A percentile compares a stretch with the other conserved stretches of the same genome.
These are phyloP conservation scores for Cephus rjabovi DNA, from an alignment of 2,888 invertebrate genomes.

Conservation along the genomic window DNA sequence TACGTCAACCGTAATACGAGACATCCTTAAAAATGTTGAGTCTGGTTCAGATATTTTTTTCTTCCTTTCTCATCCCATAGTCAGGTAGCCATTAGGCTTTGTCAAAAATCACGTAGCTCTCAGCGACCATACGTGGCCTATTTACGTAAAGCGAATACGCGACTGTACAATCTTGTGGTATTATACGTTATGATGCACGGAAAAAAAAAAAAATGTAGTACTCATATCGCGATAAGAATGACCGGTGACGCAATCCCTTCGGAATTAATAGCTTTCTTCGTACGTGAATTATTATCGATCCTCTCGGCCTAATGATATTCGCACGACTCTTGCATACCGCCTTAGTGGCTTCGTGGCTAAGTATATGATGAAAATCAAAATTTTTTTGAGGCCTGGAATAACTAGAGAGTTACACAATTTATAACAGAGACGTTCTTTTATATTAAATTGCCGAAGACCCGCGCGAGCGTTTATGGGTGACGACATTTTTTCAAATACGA, in stretches of 20 bases:
- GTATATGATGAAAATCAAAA: neutral
- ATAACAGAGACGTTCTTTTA: neutral
- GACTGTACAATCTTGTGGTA: neutral
- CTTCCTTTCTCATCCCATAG: neutral
- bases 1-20: neutral
- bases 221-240: neutral
- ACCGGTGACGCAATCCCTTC: neutral
- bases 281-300: no score
- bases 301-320: neutral
- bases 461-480: neutral
- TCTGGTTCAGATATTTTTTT: neutral
- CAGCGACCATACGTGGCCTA: neutral
- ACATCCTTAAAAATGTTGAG: neutral
- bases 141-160: neutral
- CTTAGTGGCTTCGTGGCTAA: neutral
- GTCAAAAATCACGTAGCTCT: neutral
- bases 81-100: neutral
- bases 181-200: neutral
- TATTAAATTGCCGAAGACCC: neutral
- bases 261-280: neutral
- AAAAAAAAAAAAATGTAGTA: no score
- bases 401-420: neutral
- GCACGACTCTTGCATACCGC: neutral
- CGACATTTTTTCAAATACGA: constrained; percentile 27
- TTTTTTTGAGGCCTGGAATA: neutral